phyloP scores from a whole-genome alignment of 2,888 invertebrate species.

The Cryptus viduatorius region DNA sequence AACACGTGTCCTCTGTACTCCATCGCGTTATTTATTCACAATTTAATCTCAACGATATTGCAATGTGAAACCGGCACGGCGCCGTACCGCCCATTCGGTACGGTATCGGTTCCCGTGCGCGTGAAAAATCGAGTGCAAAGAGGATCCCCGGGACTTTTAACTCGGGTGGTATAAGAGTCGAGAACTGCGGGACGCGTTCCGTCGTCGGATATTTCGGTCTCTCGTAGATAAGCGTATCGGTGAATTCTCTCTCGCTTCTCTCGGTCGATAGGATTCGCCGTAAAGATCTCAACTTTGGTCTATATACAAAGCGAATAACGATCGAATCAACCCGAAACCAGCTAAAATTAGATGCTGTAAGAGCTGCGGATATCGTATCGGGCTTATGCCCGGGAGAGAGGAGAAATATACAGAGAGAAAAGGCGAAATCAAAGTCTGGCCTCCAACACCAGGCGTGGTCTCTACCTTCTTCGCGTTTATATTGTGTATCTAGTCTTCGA shows the following conservation, averaged over 20 bases:
- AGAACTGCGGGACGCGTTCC: conserved; percentile 29
- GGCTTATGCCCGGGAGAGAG: conserved; percentile 47
- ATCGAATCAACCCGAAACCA: conserved; percentile 62
- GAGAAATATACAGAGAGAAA: conserved; percentile 27
- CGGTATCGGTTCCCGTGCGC: background rate
- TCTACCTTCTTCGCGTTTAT: conserved; percentile 6
- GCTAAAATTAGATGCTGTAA: conserved; percentile 69
- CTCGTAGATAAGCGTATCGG: conserved; percentile 59
- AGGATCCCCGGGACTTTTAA: background rate
- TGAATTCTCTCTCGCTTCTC: conserved; percentile 41
- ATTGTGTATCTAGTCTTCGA: conserved; percentile 18
- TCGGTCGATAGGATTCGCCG: conserved; percentile 58
- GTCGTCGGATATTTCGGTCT: conserved; percentile 56
- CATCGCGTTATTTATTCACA: background rate
- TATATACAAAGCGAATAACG: conserved; percentile 69
- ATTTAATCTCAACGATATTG: background rate
- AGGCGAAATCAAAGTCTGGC: conserved; percentile 44
- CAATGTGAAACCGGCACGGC: conserved; percentile 10
- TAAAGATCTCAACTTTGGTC: conserved; percentile 62
- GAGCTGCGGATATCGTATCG: conserved; percentile 67
- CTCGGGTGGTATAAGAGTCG: background rate
- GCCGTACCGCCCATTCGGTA: conserved; percentile 3
- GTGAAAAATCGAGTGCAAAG: background rate
- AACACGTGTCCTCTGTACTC: background rate
- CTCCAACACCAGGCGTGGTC: conserved; percentile 10